Base-by-base conservation (phyloP, 30 jellyfish, hydroid and myxozoan genomes). In the Haliclystus octoradiatus region DNA sequence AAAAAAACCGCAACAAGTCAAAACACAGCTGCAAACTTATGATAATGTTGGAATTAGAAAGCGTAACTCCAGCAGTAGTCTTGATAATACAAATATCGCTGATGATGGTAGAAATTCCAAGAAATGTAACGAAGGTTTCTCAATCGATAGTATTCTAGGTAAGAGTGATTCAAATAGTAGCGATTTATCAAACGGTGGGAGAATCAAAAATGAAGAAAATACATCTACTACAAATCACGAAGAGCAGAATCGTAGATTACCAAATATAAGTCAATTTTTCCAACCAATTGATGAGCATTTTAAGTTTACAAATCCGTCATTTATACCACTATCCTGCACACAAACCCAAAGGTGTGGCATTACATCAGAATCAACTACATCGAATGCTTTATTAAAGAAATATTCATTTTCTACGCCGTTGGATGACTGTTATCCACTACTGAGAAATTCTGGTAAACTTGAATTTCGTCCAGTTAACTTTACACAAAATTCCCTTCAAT, bases 201-300 rank as follows among this genome's bases (percentile, higher is more conserved):
- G n/a, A n/a, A n/a, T n/a, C n/a, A n/a, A n/a, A n/a, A 49, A 52
- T 32, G 47, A 47, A n/a, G 33, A 70, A n/a, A 47, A 65, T n/a
- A 67, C 65, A 9, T 25, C 53, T 3, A 62, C 52, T 0, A 65
- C 23, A n/a, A 65, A 34, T 22, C 22, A 30, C 25, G 81, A 63
- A 13, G 88, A 66, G 28, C 51, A 72, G 66, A 63, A 62, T 2
- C 46, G 53, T 13, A 73, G 73, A 30, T 50, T 82, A 49, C 94
- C 94, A 63, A 82, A 82, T 49, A 82, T 82, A 50, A 82, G 94
- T 60, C 94, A 72, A 51, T 82, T 82, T 74, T 82, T 82, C 35
- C 85, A 82, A 77, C 94, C 94, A 23, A 82, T 82, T 7, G 94
- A 82, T 33, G 67, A 72, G 5, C 26, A 12, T n/a, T 72, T 82